phyloP scores from a whole-genome alignment of 2,113 vertebrate genomes.

The Centrocercus urophasianus region DNA sequence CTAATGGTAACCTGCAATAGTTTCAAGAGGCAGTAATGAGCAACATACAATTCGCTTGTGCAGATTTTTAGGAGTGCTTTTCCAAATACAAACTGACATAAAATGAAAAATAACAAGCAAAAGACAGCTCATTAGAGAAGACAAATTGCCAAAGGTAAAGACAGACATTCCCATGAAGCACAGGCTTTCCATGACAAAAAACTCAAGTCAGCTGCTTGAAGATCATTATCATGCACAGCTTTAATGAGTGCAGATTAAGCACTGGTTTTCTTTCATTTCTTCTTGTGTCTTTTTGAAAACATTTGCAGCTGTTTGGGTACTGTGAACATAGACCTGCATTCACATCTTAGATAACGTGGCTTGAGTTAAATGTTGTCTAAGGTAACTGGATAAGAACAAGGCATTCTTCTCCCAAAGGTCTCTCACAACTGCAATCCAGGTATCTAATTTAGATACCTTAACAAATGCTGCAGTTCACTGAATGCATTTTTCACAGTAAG shows the following conservation, averaged over 20 bases:
- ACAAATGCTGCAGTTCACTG: not conserved
- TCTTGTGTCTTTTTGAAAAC: not conserved
- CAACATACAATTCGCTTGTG: not conserved
- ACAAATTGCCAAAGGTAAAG: not conserved
- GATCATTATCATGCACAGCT: not conserved
- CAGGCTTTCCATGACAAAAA: not conserved
- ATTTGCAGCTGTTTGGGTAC: not conserved
- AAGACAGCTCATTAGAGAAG: not conserved
- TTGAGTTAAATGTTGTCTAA: not conserved
- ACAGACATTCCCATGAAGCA: accelerated
- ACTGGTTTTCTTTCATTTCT: not conserved
- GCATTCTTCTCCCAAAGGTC: not conserved
- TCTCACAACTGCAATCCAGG: constrained; percentile 10
- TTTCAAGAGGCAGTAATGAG: not conserved
- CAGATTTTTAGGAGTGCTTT: not conserved
- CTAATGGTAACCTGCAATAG: not conserved
- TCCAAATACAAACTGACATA: not conserved
- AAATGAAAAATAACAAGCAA: not conserved
- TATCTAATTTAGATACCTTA: not conserved
- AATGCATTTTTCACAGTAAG: not conserved
- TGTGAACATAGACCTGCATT: not conserved
- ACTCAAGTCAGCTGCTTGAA: not conserved
- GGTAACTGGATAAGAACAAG: constrained; percentile 2
- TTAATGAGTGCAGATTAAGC: not conserved
- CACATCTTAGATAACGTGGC: not conserved